Evolutionary conservation across 2,797 vertebrate genomes (phyloP).

Genomic region (Pseudomugil gertrudae): DNA sequence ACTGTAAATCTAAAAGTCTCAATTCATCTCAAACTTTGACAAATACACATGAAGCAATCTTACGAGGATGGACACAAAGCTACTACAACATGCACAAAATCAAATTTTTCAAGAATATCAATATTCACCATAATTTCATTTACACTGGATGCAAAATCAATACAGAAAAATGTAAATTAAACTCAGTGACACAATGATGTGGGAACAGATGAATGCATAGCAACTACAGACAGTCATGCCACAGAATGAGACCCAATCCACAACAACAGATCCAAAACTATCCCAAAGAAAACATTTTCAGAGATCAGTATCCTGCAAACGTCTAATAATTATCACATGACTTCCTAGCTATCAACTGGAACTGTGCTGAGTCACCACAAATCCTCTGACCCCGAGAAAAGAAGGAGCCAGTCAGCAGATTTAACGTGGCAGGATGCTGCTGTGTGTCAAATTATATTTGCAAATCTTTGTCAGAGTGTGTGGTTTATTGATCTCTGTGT

Average conservation of each 20-base stretch:
- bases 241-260: not conserved
- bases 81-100: not conserved
- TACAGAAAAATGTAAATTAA: not conserved
- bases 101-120: not conserved
- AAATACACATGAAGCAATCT: too few species aligned
- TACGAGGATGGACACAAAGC: too few species aligned
- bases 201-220: not conserved
- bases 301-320: not conserved
- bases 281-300: not conserved
- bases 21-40: too few species aligned
- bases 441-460: conserved; percentile 25
- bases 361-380: conserved; percentile 39
- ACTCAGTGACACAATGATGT: too few species aligned
- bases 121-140: not conserved
- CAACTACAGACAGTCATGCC: not conserved
- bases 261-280: not conserved
- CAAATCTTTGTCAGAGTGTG: conserved; percentile 6
- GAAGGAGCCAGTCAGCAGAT: conserved; percentile 39
- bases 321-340: conserved; percentile 8
- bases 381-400: conserved; percentile 24
- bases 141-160: not conserved
- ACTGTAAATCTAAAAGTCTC: too few species aligned
- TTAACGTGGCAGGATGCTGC: conserved; percentile 13
- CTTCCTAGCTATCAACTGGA: not conserved
- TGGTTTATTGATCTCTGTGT: conserved; percentile 22